Evolutionary conservation across 2,797 vertebrate species (phyloP).

Genomic region (Cossypha dichroa): DNA sequence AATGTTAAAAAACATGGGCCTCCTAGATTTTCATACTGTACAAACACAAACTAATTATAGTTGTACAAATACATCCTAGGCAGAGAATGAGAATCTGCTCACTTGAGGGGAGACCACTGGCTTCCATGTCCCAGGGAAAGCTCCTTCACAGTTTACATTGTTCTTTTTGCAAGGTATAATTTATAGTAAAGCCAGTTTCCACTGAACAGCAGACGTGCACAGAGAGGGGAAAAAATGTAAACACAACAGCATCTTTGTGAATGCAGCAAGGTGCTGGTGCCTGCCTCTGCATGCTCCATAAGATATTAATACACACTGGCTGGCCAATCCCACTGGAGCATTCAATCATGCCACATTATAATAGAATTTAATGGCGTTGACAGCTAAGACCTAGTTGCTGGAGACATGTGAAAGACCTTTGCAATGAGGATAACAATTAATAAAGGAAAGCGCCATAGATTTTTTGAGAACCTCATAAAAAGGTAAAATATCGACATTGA

Average conservation of each 20-base stretch:
- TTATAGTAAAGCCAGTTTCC: background rate
- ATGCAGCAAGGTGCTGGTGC: conserved; percentile 22
- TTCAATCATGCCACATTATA: conserved; percentile 42
- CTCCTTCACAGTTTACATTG: background rate
- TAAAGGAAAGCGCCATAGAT: conserved; percentile 38
- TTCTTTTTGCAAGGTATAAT: conserved; percentile 47
- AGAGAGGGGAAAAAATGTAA: conserved; percentile 5
- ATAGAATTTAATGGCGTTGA: conserved; percentile 55
- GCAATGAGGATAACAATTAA: conserved; percentile 50
- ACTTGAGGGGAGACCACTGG: background rate
- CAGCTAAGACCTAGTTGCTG: conserved; percentile 59
- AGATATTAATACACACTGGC: conserved; percentile 36
- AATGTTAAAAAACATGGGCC: background rate
- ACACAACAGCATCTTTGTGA: conserved; percentile 48
- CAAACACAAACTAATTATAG: conserved; percentile 66
- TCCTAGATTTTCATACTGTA: conserved; percentile 41
- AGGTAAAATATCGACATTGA: conserved; percentile 51
- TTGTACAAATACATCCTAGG: conserved; percentile 5
- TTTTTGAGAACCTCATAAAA: conserved; percentile 58
- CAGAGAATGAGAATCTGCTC: conserved; percentile 28
- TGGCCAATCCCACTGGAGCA: conserved; percentile 44
- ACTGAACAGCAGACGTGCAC: background rate
- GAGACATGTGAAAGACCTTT: conserved; percentile 49
- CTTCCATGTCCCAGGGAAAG: background rate
- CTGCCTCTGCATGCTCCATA: conserved; percentile 16